phyloP scores from a whole-genome alignment of 1,140 invertebrate genomes.

The Lineus longissimus region DNA sequence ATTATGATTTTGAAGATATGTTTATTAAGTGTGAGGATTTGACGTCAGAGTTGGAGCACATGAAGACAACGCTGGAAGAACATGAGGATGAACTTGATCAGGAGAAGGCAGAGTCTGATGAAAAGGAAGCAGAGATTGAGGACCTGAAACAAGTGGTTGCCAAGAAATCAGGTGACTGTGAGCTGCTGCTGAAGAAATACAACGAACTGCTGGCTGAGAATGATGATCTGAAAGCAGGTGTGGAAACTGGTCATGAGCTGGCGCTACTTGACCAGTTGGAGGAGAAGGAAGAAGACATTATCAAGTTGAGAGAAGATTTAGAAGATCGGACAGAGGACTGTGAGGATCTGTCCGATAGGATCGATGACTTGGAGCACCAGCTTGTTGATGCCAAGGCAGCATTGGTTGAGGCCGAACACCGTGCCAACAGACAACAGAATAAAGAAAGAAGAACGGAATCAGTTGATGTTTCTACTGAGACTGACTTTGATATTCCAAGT shows the following conservation, averaged over 20 bases:
- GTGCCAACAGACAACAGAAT: not conserved
- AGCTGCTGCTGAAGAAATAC: not conserved
- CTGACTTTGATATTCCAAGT: not conserved
- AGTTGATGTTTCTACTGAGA: not conserved
- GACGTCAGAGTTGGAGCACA: not conserved
- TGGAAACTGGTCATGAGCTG: not conserved
- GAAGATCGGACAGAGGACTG: not conserved
- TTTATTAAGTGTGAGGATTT: not conserved
- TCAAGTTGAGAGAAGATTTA: not conserved
- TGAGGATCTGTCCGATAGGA: not conserved
- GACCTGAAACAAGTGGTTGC: not conserved
- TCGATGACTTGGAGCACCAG: not conserved
- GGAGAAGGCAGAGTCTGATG: not conserved
- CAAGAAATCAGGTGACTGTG: not conserved
- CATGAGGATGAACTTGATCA: not conserved
- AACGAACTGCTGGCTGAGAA: not conserved
- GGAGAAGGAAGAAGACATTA: not conserved
- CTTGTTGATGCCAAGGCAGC: not conserved
- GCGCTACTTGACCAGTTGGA: not conserved
- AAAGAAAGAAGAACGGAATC: not conserved
- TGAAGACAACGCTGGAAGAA: not conserved
- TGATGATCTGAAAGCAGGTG: not conserved
- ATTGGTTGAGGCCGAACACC: not conserved
- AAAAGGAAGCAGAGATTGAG: not conserved
- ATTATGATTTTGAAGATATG: not conserved